These are phyloP conservation scores for Psococerastis gibbosa DNA, from an alignment of 2,888 invertebrate genomes.

Conservation along the genomic window DNA sequence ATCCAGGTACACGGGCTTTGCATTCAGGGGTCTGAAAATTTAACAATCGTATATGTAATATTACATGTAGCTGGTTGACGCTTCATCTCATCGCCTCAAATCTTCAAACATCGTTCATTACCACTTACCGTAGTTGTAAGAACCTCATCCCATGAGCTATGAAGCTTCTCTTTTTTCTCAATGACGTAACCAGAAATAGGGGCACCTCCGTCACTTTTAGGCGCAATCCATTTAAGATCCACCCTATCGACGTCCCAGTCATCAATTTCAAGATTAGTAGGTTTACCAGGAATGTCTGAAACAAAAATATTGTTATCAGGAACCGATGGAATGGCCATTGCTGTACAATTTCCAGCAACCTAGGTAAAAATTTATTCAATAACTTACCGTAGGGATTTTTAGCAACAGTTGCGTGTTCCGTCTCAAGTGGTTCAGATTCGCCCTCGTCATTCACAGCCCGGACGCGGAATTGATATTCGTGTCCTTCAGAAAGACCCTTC, in stretches of 20 bases:
- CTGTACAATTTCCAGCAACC: no score
- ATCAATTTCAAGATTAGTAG: conserved; percentile 65
- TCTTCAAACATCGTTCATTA: no score
- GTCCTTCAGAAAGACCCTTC: conserved; percentile 73
- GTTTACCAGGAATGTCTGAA: conserved; percentile 62
- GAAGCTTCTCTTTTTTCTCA: conserved; percentile 71
- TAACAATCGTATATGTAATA: no score
- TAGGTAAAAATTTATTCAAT: no score
- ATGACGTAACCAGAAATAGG: conserved; percentile 72
- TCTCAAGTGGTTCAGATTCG: conserved; percentile 83
- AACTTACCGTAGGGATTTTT: conserved; percentile 88
- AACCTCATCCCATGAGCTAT: conserved; percentile 63
- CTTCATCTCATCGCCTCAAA: no score
- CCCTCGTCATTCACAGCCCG: conserved; percentile 89
- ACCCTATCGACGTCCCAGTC: conserved; percentile 84
- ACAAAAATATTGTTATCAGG: no score
- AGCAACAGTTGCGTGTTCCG: conserved; percentile 70
- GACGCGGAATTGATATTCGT: conserved; percentile 87
- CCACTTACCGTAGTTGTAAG: conserved; percentile 48
- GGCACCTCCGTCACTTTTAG: conserved; percentile 57
- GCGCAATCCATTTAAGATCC: conserved; percentile 65
- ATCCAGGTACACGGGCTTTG: conserved; percentile 64
- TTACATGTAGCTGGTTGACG: no score
- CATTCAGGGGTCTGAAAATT: conserved; percentile 47
- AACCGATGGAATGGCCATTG: no score